These are phyloP conservation scores for Gallinago media DNA, from an alignment of 2,113 vertebrate genomes.

Conservation along the genomic window DNA sequence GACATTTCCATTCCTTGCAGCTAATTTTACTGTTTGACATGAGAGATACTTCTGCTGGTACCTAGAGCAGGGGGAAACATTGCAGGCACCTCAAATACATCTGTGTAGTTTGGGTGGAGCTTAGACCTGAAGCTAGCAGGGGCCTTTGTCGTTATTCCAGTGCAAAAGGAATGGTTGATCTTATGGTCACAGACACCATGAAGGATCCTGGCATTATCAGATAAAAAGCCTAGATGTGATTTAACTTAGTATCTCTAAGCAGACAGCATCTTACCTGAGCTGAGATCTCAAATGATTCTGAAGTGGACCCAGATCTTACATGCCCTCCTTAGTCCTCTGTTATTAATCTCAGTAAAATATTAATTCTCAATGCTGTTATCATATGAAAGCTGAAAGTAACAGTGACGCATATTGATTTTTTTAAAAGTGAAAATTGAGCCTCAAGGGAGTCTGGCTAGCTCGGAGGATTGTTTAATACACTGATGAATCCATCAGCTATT, in stretches of 20 bases:
- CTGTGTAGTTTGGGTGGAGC: background rate
- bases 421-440: background rate
- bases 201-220: background rate
- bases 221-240: background rate
- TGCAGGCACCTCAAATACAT: background rate
- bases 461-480: fast-evolving
- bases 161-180: background rate
- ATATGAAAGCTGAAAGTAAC: background rate
- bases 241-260: background rate
- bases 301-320: background rate
- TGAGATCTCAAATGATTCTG: background rate
- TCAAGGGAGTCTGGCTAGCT: background rate
- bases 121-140: background rate
- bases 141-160: background rate
- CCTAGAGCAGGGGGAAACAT: background rate
- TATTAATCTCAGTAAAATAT: background rate
- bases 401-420: background rate
- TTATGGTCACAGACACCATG: background rate
- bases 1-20: background rate
- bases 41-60: background rate
- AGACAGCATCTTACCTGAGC: background rate
- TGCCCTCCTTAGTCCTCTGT: background rate
- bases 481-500: background rate
- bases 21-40: background rate
- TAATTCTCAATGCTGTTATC: background rate